These are phyloP conservation scores for Acleris literana DNA, from an alignment of 2,888 invertebrate genomes.

Conservation along the genomic window DNA sequence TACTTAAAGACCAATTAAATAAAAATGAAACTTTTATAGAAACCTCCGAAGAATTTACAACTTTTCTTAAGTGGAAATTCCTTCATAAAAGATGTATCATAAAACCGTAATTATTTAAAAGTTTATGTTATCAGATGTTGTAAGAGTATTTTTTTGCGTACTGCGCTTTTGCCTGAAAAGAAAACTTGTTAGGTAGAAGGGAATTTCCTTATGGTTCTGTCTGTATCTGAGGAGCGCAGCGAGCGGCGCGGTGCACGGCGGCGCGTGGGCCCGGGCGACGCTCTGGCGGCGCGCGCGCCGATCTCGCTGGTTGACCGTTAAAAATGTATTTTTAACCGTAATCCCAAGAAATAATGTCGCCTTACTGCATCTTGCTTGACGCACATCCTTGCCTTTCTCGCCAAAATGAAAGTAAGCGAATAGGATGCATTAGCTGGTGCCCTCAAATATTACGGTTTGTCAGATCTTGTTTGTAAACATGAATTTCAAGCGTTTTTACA, in stretches of 20 bases:
- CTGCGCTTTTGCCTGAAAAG: background rate
- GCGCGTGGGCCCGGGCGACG: background rate
- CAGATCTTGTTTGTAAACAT: too few relatives aligned
- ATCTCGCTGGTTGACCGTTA: conserved; percentile 37
- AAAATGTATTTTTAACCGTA: conserved; percentile 40
- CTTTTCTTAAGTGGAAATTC: conserved; percentile 14
- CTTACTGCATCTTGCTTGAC: conserved; percentile 29
- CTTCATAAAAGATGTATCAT: background rate
- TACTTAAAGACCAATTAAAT: conserved; percentile 28
- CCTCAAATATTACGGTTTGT: background rate
- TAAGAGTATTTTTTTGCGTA: background rate
- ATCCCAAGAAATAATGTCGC: conserved; percentile 33
- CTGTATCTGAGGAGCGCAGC: background rate
- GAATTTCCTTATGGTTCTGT: background rate
- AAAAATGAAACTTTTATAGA: conserved; percentile 26
- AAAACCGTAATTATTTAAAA: background rate
- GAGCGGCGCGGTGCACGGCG: background rate
- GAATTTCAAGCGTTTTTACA: too few relatives aligned
- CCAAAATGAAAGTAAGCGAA: conserved; percentile 30
- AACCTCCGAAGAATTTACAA: conserved; percentile 9
- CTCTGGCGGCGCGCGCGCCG: conserved; percentile 2
- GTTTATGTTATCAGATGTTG: background rate
- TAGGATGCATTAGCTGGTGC: conserved; percentile 10
- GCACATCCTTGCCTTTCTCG: conserved; percentile 19
- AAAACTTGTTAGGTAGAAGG: background rate